Percentiles rank a stretch among this genome's conserved stretches.
These are phyloP conservation scores for Poeciliopsis turrubarensis DNA, from an alignment of 2,113 vertebrate species.

Conservation along the genomic window DNA sequence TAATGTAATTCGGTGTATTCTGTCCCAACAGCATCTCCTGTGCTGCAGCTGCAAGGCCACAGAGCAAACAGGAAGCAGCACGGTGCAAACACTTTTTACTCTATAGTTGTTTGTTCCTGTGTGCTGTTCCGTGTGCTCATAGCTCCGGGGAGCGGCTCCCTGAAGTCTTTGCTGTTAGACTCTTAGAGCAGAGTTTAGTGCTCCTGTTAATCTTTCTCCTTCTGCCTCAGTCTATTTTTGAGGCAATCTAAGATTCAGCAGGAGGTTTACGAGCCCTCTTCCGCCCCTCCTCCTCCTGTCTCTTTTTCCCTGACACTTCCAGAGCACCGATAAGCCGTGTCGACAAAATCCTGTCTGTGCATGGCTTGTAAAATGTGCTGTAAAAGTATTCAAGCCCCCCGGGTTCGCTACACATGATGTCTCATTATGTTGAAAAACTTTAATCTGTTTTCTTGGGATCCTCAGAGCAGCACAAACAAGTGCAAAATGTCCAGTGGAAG, in stretches of 20 bases:
- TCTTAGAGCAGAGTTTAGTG: constrained; percentile 17
- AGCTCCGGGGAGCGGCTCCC: constrained; percentile 7
- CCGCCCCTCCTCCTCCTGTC: not conserved
- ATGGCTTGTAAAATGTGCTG: not conserved
- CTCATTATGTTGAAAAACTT: not conserved
- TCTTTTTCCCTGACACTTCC: not conserved
- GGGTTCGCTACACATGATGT: not conserved
- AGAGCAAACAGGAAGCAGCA: constrained; percentile 6
- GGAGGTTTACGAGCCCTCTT: not conserved
- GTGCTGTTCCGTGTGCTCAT: constrained; percentile 23
- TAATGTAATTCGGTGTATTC: constrained; percentile 13
- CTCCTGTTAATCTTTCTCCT: constrained; percentile 12
- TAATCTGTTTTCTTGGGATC: not conserved
- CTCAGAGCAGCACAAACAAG: not conserved
- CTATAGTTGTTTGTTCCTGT: constrained; percentile 1
- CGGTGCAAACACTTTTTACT: constrained; percentile 19
- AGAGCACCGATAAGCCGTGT: not conserved
- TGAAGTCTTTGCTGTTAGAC: constrained; percentile 36
- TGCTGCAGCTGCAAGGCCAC: not conserved
- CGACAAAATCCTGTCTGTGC: not conserved
- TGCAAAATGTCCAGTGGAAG: too few species aligned
- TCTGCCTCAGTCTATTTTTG: constrained; percentile 20
- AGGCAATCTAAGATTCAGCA: not conserved
- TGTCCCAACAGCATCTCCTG: not conserved
- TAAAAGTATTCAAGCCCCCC: not conserved